Percentiles rank a stretch among this genome's conserved stretches.
Conservation (phyloP, 2,113 vertebrate genomes). For the Phalacrocorax pelagicus region DNA sequence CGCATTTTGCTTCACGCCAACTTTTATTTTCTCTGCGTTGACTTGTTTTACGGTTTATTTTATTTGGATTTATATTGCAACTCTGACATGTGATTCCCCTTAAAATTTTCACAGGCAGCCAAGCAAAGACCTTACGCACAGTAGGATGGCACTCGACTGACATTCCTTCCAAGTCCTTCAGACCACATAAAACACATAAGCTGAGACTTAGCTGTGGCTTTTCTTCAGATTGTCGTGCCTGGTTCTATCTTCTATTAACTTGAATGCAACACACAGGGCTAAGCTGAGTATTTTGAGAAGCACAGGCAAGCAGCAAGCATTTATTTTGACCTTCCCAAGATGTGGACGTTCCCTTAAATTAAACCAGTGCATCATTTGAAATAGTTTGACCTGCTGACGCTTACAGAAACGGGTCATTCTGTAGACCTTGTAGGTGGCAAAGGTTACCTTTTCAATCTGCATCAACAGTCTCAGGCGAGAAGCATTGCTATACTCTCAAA, state of each 20-base stretch:
- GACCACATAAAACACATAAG: background rate
- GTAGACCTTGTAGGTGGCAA: background rate
- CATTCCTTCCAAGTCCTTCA: slow-evolving; percentile 21
- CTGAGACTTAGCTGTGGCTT: background rate
- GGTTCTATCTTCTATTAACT: background rate
- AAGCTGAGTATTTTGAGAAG: background rate
- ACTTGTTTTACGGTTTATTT: slow-evolving; percentile 7
- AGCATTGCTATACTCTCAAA: background rate
- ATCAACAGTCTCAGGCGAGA: background rate
- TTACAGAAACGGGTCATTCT: background rate
- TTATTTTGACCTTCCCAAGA: background rate
- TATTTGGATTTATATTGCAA: slow-evolving; percentile 18
- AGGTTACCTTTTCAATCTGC: background rate
- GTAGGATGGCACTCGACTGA: background rate
- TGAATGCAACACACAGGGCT: background rate
- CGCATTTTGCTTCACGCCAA: background rate
- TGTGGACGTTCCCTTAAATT: background rate
- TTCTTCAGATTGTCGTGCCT: background rate
- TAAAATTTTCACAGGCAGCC: slow-evolving; percentile 4
- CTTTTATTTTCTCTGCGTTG: background rate
- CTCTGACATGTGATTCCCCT: background rate
- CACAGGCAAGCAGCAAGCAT: background rate
- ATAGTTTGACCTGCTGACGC: background rate
- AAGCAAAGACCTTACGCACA: background rate
- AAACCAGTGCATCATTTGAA: background rate